Evolutionary conservation across 2,797 vertebrate genomes (phyloP).

Genomic region (Octomys mimax): DNA sequence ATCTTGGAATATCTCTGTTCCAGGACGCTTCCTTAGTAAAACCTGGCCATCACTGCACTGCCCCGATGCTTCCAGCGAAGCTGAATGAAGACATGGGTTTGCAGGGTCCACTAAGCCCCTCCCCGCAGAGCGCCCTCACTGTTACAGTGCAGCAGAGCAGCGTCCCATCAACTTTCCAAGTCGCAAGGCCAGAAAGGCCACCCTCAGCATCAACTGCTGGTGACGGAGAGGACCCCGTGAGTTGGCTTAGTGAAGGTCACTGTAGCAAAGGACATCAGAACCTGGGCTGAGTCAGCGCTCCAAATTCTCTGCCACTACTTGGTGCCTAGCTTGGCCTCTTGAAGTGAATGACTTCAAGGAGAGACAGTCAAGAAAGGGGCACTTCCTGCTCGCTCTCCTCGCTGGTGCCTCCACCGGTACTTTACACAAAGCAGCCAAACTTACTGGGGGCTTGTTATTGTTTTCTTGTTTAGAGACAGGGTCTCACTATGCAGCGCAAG

Average conservation of each 20-base stretch:
- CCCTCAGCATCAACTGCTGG: rapidly evolving
- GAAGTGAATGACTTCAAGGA: neutral
- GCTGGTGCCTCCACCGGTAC: neutral
- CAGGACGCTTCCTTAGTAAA: neutral
- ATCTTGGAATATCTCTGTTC: neutral
- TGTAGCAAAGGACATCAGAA: rapidly evolving
- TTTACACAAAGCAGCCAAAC: neutral
- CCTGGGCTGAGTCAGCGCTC: no score
- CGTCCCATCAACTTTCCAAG: neutral
- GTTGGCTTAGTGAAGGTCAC: neutral
- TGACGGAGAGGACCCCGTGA: neutral
- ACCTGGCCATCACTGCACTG: neutral
- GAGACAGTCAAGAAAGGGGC: neutral
- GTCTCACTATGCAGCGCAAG: no score
- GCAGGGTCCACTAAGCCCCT: neutral
- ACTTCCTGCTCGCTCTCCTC: neutral
- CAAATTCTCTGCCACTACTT: neutral
- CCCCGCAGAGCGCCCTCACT: neutral
- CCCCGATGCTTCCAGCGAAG: neutral
- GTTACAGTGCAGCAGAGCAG: neutral
- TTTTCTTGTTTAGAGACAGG: no score
- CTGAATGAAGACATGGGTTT: neutral
- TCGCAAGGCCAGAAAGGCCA: neutral
- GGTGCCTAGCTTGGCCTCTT: neutral
- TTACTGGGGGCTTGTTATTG: neutral